Evolutionary conservation across 1,140 invertebrate genomes (phyloP).

Genomic region (Drosophila repletoides): DNA sequence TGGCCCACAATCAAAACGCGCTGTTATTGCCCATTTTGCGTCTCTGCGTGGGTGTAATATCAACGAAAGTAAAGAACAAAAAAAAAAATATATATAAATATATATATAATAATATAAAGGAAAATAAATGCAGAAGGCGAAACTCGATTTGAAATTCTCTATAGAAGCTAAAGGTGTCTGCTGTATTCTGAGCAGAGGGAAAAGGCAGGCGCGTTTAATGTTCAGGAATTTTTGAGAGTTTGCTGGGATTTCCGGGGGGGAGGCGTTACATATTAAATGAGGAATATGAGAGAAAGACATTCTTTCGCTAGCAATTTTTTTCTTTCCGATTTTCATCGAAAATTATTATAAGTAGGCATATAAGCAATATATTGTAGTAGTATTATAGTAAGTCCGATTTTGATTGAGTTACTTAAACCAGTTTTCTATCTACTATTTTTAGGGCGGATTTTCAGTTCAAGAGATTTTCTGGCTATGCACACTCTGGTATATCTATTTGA

Average conservation of each 20-base stretch:
- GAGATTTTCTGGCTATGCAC: too few species aligned
- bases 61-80: slow-evolving; percentile 3
- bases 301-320: too few species aligned
- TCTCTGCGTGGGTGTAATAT: slow-evolving; percentile 54
- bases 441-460: too few species aligned
- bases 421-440: too few species aligned
- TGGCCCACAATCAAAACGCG: slow-evolving; percentile 61
- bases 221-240: neutral
- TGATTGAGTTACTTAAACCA: too few species aligned
- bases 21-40: slow-evolving; percentile 58
- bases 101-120: slow-evolving; percentile 17
- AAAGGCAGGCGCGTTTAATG: neutral
- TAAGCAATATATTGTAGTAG: too few species aligned
- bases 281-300: too few species aligned
- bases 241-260: slow-evolving; percentile 7
- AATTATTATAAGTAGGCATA: too few species aligned
- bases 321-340: too few species aligned
- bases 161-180: slow-evolving; percentile 9
- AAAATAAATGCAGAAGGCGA: slow-evolving; percentile 38
- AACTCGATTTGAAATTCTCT: slow-evolving; percentile 46
- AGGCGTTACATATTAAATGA: neutral
- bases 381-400: too few species aligned
- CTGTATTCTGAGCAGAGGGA: neutral
- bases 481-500: too few species aligned
- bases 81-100: slow-evolving; percentile 1